A percentile compares a stretch with the other conserved stretches of the same genome.
Evolutionary conservation across 2,888 invertebrate genomes (phyloP).

Genomic region (Aphidius colemani): DNA sequence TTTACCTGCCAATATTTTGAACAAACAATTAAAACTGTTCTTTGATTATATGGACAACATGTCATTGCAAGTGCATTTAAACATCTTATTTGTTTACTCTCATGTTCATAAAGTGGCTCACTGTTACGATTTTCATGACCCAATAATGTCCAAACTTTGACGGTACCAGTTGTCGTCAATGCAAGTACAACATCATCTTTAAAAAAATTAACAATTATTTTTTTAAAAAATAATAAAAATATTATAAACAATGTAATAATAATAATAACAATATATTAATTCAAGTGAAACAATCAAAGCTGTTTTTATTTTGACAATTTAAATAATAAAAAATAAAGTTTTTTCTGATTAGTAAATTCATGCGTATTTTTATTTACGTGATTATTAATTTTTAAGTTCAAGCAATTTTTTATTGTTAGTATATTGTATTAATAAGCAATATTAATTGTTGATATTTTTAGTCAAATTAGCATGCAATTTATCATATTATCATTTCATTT

Average conservation of each 20-base stretch:
- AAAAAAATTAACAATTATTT: constrained; percentile 40
- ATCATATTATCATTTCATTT: no score
- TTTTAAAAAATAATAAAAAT: constrained; percentile 36
- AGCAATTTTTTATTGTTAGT: no score
- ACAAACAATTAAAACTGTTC: constrained; percentile 95
- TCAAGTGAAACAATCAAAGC: constrained; percentile 23
- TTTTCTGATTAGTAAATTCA: no score
- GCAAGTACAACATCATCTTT: constrained; percentile 96
- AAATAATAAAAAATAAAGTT: no score
- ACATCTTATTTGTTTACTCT: constrained; percentile 95
- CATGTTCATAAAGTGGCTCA: constrained; percentile 92
- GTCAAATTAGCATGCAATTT: no score
- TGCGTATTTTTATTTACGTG: no score
- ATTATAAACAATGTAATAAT: constrained; percentile 18
- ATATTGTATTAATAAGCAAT: no score
- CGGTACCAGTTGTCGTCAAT: constrained; percentile 92
- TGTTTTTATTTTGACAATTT: not conserved
- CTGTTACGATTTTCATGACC: constrained; percentile 87
- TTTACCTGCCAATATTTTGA: constrained; percentile 93
- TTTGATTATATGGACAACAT: constrained; percentile 93
- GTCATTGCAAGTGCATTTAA: constrained; percentile 90
- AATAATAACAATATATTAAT: constrained; percentile 13
- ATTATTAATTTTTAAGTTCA: no score
- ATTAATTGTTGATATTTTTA: no score
- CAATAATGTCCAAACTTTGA: constrained; percentile 94